Conservation (phyloP, 2,113 vertebrate genomes). For the Pelecanus crispus region DNA sequence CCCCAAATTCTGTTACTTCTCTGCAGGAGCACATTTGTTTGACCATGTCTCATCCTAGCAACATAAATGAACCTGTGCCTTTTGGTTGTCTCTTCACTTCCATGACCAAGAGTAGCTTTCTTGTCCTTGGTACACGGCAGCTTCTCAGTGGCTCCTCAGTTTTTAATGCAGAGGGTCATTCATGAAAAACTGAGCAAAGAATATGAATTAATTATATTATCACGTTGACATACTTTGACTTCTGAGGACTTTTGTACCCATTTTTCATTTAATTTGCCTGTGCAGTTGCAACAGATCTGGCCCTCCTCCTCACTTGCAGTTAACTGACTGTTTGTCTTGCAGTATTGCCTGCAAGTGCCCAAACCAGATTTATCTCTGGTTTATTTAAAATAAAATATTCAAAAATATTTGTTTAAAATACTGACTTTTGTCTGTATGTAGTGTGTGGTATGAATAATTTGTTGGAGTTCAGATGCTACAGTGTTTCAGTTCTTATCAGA, state of each 20-base stretch:
- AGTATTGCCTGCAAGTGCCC: background rate
- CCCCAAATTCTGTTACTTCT: background rate
- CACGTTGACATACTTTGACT: background rate
- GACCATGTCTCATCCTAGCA: background rate
- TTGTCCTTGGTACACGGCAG: background rate
- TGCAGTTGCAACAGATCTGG: background rate
- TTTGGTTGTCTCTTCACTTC: background rate
- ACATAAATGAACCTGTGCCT: background rate
- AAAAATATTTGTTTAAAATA: constrained; percentile 48
- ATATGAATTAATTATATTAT: constrained; percentile 23
- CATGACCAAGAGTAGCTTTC: background rate
- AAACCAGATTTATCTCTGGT: background rate
- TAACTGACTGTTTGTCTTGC: background rate
- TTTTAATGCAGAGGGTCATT: constrained; percentile 16
- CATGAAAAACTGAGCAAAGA: background rate
- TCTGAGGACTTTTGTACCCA: background rate
- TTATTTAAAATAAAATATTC: constrained; percentile 32
- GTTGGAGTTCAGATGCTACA: constrained; percentile 25
- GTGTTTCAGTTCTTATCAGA: constrained; percentile 38
- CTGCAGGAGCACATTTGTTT: background rate
- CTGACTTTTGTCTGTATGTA: constrained; percentile 1
- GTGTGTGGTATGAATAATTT: constrained; percentile 43
- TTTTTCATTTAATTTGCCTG: constrained; percentile 12
- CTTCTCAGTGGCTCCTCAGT: background rate
- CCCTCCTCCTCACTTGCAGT: background rate